These are phyloP conservation scores for Bos indicus DNA, from an alignment of 2,113 vertebrate genomes.

Conservation along the genomic window DNA sequence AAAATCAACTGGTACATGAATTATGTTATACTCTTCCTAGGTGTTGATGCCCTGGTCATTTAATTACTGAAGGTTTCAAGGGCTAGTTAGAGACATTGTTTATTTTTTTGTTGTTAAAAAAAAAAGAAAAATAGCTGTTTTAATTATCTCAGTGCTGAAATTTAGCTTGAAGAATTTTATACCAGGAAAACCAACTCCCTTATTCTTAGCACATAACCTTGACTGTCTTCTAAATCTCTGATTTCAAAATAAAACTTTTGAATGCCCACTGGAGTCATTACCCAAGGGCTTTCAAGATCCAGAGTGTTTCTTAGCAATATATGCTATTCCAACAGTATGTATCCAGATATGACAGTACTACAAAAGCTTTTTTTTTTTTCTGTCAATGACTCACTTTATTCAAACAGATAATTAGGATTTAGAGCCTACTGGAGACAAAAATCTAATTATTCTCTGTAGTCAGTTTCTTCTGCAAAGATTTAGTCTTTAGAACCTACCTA, in stretches of 20 bases:
- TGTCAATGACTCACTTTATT: conserved; percentile 44
- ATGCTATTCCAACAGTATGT: not conserved
- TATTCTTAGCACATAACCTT: conserved; percentile 60
- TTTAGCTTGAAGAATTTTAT: conserved; percentile 74
- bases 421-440: conserved; percentile 27
- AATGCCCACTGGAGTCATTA: conserved; percentile 33
- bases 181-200: conserved; percentile 45
- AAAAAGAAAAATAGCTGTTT: not conserved
- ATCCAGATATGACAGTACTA: not conserved
- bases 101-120: conserved; percentile 4
- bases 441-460: conserved; percentile 29
- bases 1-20: not conserved
- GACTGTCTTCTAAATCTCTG: conserved; percentile 63
- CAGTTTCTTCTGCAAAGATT: conserved; percentile 54
- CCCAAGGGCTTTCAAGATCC: conserved; percentile 44
- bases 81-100: conserved; percentile 18
- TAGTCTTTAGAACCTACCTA: conserved; percentile 55
- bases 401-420: conserved; percentile 43
- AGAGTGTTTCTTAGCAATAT: conserved; percentile 6
- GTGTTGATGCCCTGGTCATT: not conserved
- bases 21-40: not conserved
- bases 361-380: not conserved
- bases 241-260: conserved; percentile 60
- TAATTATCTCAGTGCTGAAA: conserved; percentile 70
- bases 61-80: conserved; percentile 23